Evolutionary conservation across 30 jellyfish, hydroid and myxozoan species (phyloP), one percentile per base, ranked within the genome.

Genomic region (Turritopsis dohrnii): DNA sequence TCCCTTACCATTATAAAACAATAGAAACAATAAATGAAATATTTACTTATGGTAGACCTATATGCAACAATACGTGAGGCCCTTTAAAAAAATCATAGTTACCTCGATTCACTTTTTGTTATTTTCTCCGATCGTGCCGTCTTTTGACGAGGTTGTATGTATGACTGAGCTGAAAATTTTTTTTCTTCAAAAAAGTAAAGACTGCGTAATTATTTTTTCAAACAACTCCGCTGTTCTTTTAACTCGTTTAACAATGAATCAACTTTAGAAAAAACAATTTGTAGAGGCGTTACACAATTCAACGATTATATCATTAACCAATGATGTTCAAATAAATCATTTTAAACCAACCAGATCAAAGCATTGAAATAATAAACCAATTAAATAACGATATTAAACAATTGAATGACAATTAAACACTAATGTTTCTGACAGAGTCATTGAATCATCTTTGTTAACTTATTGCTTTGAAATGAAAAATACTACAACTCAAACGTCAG

Each of bases 231-330:
- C 77, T 69, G 77, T 69, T 69, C 8, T 27, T 69, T n/a, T 69
- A n/a, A 23, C 28, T n/a, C 72, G n/a, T 30, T 30, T 28, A 77
- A 77, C 41, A 30, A 77, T 28, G 28, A 77, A 26, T 26, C 28
- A 28, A 20, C 73, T 60, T 28, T 30, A 16, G 18, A 26, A 53
- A 77, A 77, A 77, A 77, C 85, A 77, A 77, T 77, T 77, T 77
- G 53, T 29, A 77, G 85, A 77, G 85, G 85, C 85, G 85, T 77
- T 13, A n/a, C 21, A 29, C 85, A 30, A 77, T 28, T 28, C 66
- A 77, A 52, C 52, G 71, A 77, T 77, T 5, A 69, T 27, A n/a
- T 66, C 30, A 27, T 27, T 69, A 27, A 69, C 77, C 77, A 69
- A 69, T 69, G 31, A 69, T n/a, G 8, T 69, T 69, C 22, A 69